Evolutionary conservation across 2,888 invertebrate species (phyloP), one percentile per base, ranked within the genome.

Genomic region (Syrphus vitripennis): DNA sequence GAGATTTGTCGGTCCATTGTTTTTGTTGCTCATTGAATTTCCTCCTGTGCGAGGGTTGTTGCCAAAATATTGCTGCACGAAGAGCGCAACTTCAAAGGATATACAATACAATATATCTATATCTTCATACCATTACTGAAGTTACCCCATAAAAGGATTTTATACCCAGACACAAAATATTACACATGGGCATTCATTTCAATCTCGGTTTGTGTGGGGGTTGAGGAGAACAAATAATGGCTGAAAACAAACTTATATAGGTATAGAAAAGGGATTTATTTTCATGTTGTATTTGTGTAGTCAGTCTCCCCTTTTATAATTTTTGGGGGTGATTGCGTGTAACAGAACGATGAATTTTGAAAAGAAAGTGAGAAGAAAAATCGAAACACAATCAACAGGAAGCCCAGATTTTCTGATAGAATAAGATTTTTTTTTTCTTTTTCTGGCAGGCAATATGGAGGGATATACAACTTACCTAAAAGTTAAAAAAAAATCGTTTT

Each of bases 71-170:
- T 45, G 53, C 53, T 69, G 63, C 84, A 80, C 55, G 81, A 72
- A 84, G 84, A 84, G 84, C 76, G 81, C 81, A 84, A 81, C 86
- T 78, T 77, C 74, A 86, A 86, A 86, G 74, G 77, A 82, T 37
- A 59, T 37, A 59, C 7, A 37, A 12, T 7, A 31, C 19, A 19
- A 45, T 3, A 12, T 34, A 10, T 9, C 3, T 59, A 59, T 21
- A 59, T n/a, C n/a, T n/a, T n/a, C n/a, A n/a, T n/a, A n/a, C n/a
- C n/a, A n/a, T n/a, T n/a, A 26, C 63, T 65, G 65, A 74, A 81
- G 84, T 72, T n/a, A 72, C 75, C 53, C 86, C 34, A 82, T 86
- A 82, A 82, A 86, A 86, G 77, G 82, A 86, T 86, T 45, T 82
- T 86, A 77, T n/a, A n/a, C n/a, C n/a, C 82, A 78, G 65, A 82